phyloP scores from a whole-genome alignment of 1,140 invertebrate species.

The Branchinecta lynchi region DNA sequence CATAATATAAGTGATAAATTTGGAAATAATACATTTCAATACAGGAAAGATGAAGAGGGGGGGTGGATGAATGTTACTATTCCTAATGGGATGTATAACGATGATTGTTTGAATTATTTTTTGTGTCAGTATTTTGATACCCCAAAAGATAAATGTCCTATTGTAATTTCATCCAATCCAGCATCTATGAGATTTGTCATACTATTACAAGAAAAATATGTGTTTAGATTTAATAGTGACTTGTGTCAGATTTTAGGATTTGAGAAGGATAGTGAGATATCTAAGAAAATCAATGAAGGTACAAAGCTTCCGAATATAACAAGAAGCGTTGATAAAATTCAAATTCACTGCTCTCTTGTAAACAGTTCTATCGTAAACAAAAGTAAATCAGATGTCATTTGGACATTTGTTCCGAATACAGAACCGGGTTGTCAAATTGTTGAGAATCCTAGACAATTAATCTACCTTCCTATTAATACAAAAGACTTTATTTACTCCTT shows the following conservation, averaged over 20 bases:
- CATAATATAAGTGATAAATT: slow-evolving; percentile 4
- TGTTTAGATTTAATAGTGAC: slow-evolving; percentile 1
- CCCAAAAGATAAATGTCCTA: background rate
- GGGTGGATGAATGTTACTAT: background rate
- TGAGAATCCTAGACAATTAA: background rate
- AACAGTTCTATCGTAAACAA: background rate
- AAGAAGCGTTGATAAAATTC: background rate
- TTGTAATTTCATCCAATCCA: background rate
- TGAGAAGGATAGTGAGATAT: background rate
- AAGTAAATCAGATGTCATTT: background rate
- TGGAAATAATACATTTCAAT: background rate
- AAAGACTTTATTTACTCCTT: background rate
- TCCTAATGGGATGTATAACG: background rate
- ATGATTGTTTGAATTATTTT: slow-evolving; percentile 8
- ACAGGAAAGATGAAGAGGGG: background rate
- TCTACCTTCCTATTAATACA: background rate
- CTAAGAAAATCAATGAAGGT: slow-evolving; percentile 3
- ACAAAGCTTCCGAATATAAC: slow-evolving; percentile 1
- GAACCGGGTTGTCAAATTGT: background rate
- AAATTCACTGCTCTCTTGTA: background rate
- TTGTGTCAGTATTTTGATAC: background rate
- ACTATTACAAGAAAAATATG: background rate
- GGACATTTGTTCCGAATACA: background rate
- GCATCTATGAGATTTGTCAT: slow-evolving; percentile 3
- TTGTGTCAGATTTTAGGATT: background rate